These are phyloP conservation scores for Mystacides longicornis DNA, from an alignment of 2,888 invertebrate genomes.

Conservation along the genomic window DNA sequence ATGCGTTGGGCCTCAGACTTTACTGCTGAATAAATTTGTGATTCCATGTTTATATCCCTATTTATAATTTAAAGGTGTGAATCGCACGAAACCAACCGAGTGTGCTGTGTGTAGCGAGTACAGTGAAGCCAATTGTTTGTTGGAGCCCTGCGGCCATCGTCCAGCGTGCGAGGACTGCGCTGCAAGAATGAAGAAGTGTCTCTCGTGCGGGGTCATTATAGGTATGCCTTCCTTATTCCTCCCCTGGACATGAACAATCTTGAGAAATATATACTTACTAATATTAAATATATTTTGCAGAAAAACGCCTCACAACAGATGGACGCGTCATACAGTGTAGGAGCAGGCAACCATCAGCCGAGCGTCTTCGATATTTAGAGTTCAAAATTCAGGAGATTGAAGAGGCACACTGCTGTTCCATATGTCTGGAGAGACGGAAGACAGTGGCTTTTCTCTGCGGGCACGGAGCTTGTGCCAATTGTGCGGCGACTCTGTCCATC, in stretches of 20 bases:
- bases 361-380: constrained; percentile 59
- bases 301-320: constrained; percentile 30
- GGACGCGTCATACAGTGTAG: constrained; percentile 33
- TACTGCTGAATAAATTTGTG: background rate
- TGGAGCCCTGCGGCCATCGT: constrained; percentile 69
- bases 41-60: background rate
- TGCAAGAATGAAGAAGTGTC: constrained; percentile 68
- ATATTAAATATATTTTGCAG: constrained; percentile 12
- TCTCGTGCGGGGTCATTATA: constrained; percentile 57
- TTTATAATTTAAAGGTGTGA: background rate
- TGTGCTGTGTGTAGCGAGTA: constrained; percentile 68
- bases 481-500: constrained; percentile 70
- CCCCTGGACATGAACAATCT: background rate
- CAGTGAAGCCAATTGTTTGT: constrained; percentile 52
- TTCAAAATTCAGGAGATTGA: constrained; percentile 79
- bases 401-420: constrained; percentile 77
- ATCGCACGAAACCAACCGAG: constrained; percentile 42
- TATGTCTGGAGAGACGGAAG: constrained; percentile 78
- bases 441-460: constrained; percentile 86
- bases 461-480: constrained; percentile 75
- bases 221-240: constrained; percentile 31
- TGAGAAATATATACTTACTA: background rate
- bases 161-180: constrained; percentile 71
- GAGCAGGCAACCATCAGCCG: constrained; percentile 55
- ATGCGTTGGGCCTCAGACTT: background rate